Percentiles rank a stretch among this genome's conserved stretches.
Evolutionary conservation across 2,113 vertebrate genomes (phyloP).

Genomic region (Pleuronectes platessa): DNA sequence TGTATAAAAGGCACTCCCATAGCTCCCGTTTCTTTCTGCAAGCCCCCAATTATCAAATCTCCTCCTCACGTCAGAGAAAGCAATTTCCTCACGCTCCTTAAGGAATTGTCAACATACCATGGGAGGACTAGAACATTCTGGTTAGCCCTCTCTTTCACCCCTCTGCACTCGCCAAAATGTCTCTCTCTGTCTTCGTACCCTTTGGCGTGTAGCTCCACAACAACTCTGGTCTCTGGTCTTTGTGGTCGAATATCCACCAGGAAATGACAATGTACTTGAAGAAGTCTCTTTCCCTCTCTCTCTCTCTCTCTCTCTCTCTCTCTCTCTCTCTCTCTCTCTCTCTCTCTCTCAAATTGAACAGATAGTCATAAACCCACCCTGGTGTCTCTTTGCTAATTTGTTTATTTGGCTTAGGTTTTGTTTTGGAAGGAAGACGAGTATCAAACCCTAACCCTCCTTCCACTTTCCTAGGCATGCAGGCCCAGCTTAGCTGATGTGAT

Average conservation of each 20-base stretch:
- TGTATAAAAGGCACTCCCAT: constrained; percentile 1
- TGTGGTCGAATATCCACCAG: constrained; percentile 53
- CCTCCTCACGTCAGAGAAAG: constrained; percentile 25
- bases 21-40: neutral
- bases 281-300: neutral
- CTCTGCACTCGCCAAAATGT: constrained; percentile 49
- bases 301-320: neutral
- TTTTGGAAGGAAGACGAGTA: constrained; percentile 29
- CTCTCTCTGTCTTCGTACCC: constrained; percentile 29
- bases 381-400: constrained; percentile 55
- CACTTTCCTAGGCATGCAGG: constrained; percentile 43
- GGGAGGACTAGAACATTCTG: constrained; percentile 42
- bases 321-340: neutral
- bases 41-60: constrained; percentile 27
- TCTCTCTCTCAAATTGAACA: constrained; percentile 60
- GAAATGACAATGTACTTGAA: constrained; percentile 52
- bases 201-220: constrained; percentile 47
- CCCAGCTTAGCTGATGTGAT: constrained; percentile 48
- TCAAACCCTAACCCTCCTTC: constrained; percentile 32
- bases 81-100: constrained; percentile 40
- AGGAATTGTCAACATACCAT: constrained; percentile 63
- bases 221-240: constrained; percentile 51
- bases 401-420: constrained; percentile 48
- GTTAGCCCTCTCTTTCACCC: constrained; percentile 62
- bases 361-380: constrained; percentile 60